Base-by-base conservation (phyloP, 2,113 vertebrate genomes). In the Tricholaema leucomelas region DNA sequence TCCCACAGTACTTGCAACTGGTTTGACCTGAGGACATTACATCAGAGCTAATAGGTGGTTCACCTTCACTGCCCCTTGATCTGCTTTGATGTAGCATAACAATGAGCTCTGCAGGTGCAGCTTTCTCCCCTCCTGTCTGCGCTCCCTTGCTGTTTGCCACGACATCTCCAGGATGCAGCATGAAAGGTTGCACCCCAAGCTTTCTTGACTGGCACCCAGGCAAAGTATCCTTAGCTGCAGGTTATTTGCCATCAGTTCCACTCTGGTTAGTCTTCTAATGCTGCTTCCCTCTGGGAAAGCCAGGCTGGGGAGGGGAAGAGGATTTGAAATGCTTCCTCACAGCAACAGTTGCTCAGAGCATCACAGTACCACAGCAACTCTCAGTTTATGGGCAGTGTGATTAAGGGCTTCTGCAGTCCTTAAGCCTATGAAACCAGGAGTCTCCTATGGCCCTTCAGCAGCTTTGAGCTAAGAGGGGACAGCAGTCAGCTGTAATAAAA, bases 91-190 rank as follows among this genome's bases (percentile, higher is more conserved):
- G 66, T 35, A 33, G 65, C 21, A 16, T 40, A 11, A 67, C 6
- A 1, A 48, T 11, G n/a, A 52, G 48, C 61, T 50, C 54, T 48
- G 28, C 14, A 5, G 3, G 1, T 30, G 46, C 46, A 55, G 52
- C 42, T 12, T n/a, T 31, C 23, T 28, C 50, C 24, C 54, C 27
- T 73, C 11, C 52, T 23, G 1, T 21, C 18, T 3, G 1, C 38
- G 40, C 38, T 44, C 15, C 86, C 33, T 1, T 3, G 0, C 27
- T 3, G 0, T 15, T 35, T 83, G 73, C 55, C 28, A 6, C 0
- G 0, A 58, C 4, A 1, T 14, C 78, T 35, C 20, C 17, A 25
- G 55, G 87, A 8, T 2, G 5, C 9, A 35, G 40, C 6, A 1
- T 21, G 66, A 66, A 46, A 28, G 59, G 63, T 55, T 35, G 40